phyloP scores from a whole-genome alignment of 1,140 invertebrate genomes.

The Uloborus diversus region DNA sequence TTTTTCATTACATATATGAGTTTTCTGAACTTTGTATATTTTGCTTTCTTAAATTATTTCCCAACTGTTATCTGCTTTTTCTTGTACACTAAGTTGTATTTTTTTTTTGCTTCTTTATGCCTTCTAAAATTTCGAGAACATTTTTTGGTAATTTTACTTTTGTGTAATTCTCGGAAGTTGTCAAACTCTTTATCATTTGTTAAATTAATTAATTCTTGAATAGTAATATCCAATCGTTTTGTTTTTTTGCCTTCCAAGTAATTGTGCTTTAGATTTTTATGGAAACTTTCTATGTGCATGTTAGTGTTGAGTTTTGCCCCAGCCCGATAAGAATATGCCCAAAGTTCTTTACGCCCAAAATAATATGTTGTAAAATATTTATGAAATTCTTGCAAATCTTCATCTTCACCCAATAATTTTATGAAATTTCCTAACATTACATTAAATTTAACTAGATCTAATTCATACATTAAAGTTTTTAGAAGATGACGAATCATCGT shows the following conservation, averaged over 20 bases:
- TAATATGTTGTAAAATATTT: slow-evolving; percentile 10
- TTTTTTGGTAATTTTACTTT: background rate
- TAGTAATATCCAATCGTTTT: background rate
- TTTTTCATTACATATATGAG: no score
- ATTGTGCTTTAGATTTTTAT: background rate
- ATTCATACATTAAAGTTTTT: slow-evolving; percentile 27
- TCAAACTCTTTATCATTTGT: slow-evolving; percentile 3
- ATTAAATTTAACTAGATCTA: background rate
- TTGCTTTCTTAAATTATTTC: no score
- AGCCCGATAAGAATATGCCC: slow-evolving; percentile 7
- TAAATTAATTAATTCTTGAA: background rate
- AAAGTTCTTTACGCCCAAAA: background rate
- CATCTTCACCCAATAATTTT: background rate
- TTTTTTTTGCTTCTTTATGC: no score
- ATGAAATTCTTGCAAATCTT: background rate
- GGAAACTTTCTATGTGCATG: background rate
- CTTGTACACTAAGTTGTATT: no score
- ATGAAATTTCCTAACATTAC: background rate
- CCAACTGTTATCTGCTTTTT: no score
- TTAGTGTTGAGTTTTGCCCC: background rate
- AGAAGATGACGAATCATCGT: background rate
- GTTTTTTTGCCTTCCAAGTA: slow-evolving; percentile 6
- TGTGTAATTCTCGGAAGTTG: background rate
- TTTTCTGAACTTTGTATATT: no score
- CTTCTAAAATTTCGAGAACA: background rate